Base-by-base conservation (phyloP, 2,888 invertebrate genomes). In the Melangyna quadrimaculata region DNA sequence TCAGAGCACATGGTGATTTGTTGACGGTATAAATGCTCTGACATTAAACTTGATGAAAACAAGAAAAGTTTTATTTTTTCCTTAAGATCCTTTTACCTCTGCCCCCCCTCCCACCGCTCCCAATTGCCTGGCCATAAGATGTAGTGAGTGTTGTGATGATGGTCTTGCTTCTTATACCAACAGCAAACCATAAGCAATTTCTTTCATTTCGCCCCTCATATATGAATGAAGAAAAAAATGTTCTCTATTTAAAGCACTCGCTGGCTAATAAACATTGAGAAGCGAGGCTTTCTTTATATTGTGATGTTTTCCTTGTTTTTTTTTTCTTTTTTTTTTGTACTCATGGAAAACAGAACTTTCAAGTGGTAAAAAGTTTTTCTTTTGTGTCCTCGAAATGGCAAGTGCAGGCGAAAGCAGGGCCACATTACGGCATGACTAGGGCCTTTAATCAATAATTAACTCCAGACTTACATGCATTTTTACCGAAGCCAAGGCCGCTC, bases 41-140 rank as follows among this genome's bases (percentile, higher is more conserved):
- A 75, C 80, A 84, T 84, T 84, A 84, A 80, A 84, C 84, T 80
- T 84, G 84, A 84, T 84, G 84, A 84, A 84, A 84, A 84, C 84
- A 84, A 77, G 84, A 72, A 84, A 84, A 84, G 74, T 84, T 84
- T 80, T 75, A 84, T 84, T 84, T 84, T 72, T 80, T 75, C 84
- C 80, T 48, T 22, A 43, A 71, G 84, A 83, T 70, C 43, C 51
- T 69, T 29, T 27, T 35, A 55, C 32, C 35, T 22, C 35, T 59
- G 14, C 35, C 27, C 10, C 53, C 17, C n/a, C 53, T 14, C n/a
- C 14, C 22, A 12, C 9, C 6, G 1, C 12, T 1, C 19, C 61
- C 24, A 24, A 27, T 22, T 12, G 3, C 24, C 24, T 14, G 51
- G 8, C n/a, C 51, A n/a, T n/a, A n/a, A 51, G 51, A 51, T 51